phyloP scores from a whole-genome alignment of 2,797 vertebrate species.

The Coregonus sp. region DNA sequence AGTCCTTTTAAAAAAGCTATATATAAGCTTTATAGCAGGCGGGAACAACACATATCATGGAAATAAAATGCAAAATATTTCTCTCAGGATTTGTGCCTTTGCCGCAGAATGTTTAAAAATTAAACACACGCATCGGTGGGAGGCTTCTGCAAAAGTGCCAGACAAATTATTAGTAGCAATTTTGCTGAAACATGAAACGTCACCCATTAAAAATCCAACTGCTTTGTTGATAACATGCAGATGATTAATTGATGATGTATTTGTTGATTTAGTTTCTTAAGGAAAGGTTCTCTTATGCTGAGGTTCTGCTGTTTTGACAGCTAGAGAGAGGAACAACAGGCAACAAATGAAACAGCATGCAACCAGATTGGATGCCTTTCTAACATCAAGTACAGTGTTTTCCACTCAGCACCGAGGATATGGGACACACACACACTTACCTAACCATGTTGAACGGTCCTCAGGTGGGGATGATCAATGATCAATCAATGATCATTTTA shows the following conservation, averaged over 20 bases:
- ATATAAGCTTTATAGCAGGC: constrained; percentile 65
- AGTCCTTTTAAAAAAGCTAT: constrained; percentile 40
- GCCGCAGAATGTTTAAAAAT: constrained; percentile 63
- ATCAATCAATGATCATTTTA: background rate
- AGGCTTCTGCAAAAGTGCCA: constrained; percentile 54
- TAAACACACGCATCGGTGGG: constrained; percentile 56
- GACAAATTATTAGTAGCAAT: constrained; percentile 52
- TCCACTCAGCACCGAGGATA: too few species aligned
- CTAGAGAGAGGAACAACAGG: too few species aligned
- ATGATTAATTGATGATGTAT: constrained; percentile 33
- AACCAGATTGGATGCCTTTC: too few species aligned
- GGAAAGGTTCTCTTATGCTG: too few species aligned
- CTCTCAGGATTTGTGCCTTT: constrained; percentile 42
- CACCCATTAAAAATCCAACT: too few species aligned
- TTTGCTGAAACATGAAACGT: constrained; percentile 43
- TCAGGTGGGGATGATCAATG: background rate
- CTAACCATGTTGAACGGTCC: background rate
- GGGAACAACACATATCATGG: constrained; percentile 52
- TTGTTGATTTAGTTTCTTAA: constrained; percentile 33
- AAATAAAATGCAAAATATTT: constrained; percentile 61
- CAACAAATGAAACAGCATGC: too few species aligned
- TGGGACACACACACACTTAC: too few species aligned
- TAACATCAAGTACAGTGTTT: too few species aligned
- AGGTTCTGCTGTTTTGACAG: too few species aligned
- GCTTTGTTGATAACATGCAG: constrained; percentile 41